Evolutionary conservation across 2,888 invertebrate genomes (phyloP), one percentile per base, ranked within the genome.

Genomic region (Ditylenchus weischeri): DNA sequence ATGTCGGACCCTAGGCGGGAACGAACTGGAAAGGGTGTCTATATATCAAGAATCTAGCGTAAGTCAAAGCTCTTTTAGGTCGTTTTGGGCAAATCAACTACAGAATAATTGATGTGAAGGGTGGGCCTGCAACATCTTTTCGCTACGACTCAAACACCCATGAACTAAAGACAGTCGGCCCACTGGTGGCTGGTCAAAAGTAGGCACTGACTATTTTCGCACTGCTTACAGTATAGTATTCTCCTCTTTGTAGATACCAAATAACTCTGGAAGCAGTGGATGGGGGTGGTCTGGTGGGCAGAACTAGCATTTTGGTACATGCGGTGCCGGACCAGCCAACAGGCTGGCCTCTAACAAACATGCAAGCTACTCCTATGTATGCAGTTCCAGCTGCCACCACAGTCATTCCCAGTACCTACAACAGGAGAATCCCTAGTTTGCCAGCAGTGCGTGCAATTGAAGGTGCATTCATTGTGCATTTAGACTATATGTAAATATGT

Each of bases 31-130:
- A n/a, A n/a, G n/a, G n/a, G n/a, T n/a, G n/a, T n/a, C n/a, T n/a
- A n/a, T n/a, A n/a, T n/a, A n/a, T n/a, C n/a, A n/a, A n/a, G n/a
- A n/a, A n/a, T n/a, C n/a, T n/a, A n/a, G n/a, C n/a, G n/a, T n/a
- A 29, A 29, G 29, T 29, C 3, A 29, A 29, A 29, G 5, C 29
- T 43, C 15, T 38, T 38, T 38, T 10, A 43, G 43, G 43, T 43
- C 43, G 43, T 1, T 78, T 76, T 63, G 78, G 77, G 47, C 65
- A 72, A 43, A 59, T 80, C 43, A 67, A 69, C 8, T 79, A 82
- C 66, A 59, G 73, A 0, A 81, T 81, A 36, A 71, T 68, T 13
- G 66, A 77, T 64, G 82, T 83, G 18, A 77, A 79, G 8, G 80
- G 79, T 62, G 76, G 75, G 15, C 79, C 77, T 0, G 70, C 72